A percentile compares a stretch with the other conserved stretches of the same genome.
Conservation (phyloP, 2,888 invertebrate genomes). For the Drosophila diplacantha region DNA sequence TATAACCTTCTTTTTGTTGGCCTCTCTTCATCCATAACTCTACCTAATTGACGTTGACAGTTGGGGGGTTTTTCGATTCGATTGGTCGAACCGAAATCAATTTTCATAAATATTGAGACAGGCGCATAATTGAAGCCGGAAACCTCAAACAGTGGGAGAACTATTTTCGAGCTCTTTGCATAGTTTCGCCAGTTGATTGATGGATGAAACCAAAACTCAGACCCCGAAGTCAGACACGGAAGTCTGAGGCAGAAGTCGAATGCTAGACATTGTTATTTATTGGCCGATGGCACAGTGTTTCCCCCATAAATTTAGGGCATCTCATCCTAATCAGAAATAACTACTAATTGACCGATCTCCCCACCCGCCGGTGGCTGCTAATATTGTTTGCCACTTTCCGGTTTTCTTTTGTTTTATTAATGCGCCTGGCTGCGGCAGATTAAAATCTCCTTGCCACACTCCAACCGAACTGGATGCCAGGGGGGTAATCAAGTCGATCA, state of each 20-base stretch:
- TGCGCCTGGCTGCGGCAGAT: slow-evolving; percentile 52
- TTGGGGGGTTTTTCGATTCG: slow-evolving; percentile 45
- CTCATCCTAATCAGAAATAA: slow-evolving; percentile 56
- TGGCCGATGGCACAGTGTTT: slow-evolving; percentile 61
- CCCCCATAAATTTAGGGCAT: slow-evolving; percentile 53
- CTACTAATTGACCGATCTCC: slow-evolving; percentile 64
- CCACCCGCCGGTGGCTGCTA: slow-evolving; percentile 17
- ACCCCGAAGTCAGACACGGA: not conserved
- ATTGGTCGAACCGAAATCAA: slow-evolving; percentile 53
- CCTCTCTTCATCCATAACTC: slow-evolving; percentile 35
- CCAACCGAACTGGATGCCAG: slow-evolving; percentile 10
- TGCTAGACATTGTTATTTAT: slow-evolving; percentile 53
- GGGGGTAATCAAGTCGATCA: slow-evolving; percentile 60
- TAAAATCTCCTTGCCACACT: slow-evolving; percentile 50
- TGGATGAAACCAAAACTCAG: slow-evolving; percentile 38
- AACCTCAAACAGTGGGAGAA: slow-evolving; percentile 34
- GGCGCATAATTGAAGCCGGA: slow-evolving; percentile 63
- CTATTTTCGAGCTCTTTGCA: slow-evolving; percentile 46
- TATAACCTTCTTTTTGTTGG: not conserved
- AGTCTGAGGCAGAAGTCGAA: slow-evolving; percentile 15
- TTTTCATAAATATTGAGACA: slow-evolving; percentile 70
- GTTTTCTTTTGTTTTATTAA: slow-evolving; percentile 58
- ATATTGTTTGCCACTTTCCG: slow-evolving; percentile 28
- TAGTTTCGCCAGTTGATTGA: slow-evolving; percentile 60
- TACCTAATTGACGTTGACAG: slow-evolving; percentile 64